Evolutionary conservation across 2,888 invertebrate species (phyloP).

Genomic region (Tenodera sinensis): DNA sequence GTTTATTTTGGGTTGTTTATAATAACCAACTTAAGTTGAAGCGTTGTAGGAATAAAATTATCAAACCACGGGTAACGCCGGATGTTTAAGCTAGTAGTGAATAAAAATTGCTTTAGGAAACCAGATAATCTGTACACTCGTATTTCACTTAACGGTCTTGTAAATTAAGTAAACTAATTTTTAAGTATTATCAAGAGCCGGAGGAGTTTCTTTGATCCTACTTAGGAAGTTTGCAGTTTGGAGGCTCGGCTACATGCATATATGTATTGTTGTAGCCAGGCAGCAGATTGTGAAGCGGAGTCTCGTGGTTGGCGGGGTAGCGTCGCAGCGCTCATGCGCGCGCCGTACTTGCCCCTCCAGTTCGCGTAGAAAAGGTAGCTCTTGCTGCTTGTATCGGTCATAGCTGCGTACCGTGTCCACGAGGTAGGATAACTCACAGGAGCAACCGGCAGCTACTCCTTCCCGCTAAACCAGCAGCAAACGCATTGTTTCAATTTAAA

Average conservation of each 20-base stretch:
- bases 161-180: no score
- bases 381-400: not conserved
- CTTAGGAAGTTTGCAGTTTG: not conserved
- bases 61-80: no score
- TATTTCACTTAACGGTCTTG: no score
- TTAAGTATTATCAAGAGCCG: no score
- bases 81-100: no score
- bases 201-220: no score
- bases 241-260: not conserved
- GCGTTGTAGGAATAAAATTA: no score
- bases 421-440: not conserved
- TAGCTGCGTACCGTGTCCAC: not conserved
- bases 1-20: no score
- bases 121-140: fast-evolving
- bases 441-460: not conserved
- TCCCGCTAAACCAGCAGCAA: not conserved
- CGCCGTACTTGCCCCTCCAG: not conserved
- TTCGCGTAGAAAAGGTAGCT: not conserved
- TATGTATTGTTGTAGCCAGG: not conserved
- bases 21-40: no score
- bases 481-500: not conserved
- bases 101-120: no score
- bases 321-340: not conserved
- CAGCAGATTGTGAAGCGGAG: not conserved
- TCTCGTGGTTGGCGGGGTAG: not conserved